Evolutionary conservation across 2,113 vertebrate species (phyloP).

Genomic region (Ancistrus triradiatus): DNA sequence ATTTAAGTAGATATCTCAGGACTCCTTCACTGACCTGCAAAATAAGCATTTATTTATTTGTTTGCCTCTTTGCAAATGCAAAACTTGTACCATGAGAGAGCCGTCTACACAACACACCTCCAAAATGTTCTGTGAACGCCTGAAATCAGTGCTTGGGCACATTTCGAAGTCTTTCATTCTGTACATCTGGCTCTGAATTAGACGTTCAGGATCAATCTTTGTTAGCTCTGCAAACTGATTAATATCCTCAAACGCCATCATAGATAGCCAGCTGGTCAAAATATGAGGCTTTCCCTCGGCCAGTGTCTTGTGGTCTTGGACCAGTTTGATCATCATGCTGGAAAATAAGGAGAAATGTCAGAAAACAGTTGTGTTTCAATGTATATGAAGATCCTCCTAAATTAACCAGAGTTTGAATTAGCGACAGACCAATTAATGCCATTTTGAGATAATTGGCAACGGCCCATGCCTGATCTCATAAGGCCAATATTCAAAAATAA

Average conservation of each 20-base stretch:
- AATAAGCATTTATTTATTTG: neutral
- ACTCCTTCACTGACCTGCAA: conserved; percentile 40
- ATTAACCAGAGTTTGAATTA: too few relatives aligned
- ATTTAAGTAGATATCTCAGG: conserved; percentile 45
- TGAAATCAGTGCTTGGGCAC: neutral
- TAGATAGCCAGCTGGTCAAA: conserved; percentile 55
- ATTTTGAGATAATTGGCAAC: too few relatives aligned
- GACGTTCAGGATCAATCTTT: conserved; percentile 32
- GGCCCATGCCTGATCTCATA: too few relatives aligned
- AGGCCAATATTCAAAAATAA: too few relatives aligned
- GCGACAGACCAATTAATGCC: too few relatives aligned
- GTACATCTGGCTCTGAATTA: conserved; percentile 61
- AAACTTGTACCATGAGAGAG: neutral
- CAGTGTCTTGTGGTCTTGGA: conserved; percentile 16
- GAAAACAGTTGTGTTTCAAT: neutral
- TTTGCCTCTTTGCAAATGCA: neutral
- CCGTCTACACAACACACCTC: conserved; percentile 45
- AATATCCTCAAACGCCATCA: conserved; percentile 58
- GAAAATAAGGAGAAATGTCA: neutral
- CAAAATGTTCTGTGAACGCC: neutral
- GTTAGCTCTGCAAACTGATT: conserved; percentile 33
- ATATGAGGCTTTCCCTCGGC: conserved; percentile 50
- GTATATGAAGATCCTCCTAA: neutral
- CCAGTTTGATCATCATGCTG: conserved; percentile 52
- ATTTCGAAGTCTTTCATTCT: conserved; percentile 43